These are phyloP conservation scores for Altica lythri DNA, from an alignment of 2,888 invertebrate species.

Conservation along the genomic window DNA sequence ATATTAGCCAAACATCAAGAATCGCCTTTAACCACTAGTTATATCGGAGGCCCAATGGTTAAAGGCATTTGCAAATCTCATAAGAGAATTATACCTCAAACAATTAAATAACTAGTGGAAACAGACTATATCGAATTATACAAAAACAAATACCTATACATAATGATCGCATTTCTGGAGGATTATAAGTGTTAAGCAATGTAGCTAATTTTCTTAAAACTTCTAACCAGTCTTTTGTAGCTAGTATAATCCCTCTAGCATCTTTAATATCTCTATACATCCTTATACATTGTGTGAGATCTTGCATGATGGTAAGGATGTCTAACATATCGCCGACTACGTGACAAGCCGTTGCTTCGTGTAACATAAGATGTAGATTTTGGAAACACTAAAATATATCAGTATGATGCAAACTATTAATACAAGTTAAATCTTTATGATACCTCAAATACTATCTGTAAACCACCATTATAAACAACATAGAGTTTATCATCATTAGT, in stretches of 20 bases:
- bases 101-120: no score
- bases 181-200: slow-evolving; percentile 86
- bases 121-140: no score
- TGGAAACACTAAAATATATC: slow-evolving; percentile 75
- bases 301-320: slow-evolving; percentile 76
- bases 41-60: no score
- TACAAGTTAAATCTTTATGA: no score
- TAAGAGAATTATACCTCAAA: no score
- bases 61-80: no score
- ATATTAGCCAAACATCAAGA: no score
- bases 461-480: slow-evolving; percentile 88
- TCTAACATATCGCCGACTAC: slow-evolving; percentile 84
- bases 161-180: slow-evolving; percentile 78
- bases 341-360: slow-evolving; percentile 90
- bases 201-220: slow-evolving; percentile 85
- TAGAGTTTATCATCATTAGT: slow-evolving; percentile 86
- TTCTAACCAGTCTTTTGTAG: slow-evolving; percentile 87
- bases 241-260: slow-evolving; percentile 67
- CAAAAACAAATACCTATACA: slow-evolving; percentile 83
- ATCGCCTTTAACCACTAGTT: no score
- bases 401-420: no score
- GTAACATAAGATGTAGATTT: slow-evolving; percentile 90
- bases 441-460: slow-evolving; percentile 80
- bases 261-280: slow-evolving; percentile 70
- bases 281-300: slow-evolving; percentile 73